These are phyloP conservation scores for Epicampocera succincta DNA, from an alignment of 2,888 invertebrate species.

Conservation along the genomic window DNA sequence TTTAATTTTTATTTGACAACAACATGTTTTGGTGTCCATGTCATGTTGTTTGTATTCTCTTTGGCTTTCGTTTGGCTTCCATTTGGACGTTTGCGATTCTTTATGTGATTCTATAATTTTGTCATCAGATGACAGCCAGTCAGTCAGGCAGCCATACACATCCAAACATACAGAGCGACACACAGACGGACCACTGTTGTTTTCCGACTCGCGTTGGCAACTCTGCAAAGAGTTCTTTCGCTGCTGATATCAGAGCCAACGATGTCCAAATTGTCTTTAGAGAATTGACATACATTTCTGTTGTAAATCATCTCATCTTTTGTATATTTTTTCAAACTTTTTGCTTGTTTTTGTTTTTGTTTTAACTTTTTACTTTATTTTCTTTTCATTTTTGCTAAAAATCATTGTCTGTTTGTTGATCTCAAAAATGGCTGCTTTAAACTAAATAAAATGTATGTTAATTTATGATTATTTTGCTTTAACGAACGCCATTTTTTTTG, in stretches of 20 bases:
- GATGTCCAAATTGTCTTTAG: constrained; percentile 66
- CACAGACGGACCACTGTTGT: constrained; percentile 2
- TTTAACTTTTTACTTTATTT: constrained; percentile 7
- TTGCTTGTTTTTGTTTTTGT: neutral
- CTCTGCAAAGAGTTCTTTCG: constrained; percentile 10
- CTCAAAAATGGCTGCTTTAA: constrained; percentile 59
- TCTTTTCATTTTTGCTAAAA: constrained; percentile 43
- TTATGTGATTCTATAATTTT: constrained; percentile 46
- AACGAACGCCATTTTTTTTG: constrained; percentile 39
- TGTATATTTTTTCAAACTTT: constrained; percentile 28
- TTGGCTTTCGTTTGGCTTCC: constrained; percentile 35
- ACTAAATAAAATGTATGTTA: constrained; percentile 56
- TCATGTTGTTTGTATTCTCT: constrained; percentile 60
- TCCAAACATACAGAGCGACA: too few species aligned
- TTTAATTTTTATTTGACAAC: constrained; percentile 68
- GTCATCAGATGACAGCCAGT: constrained; percentile 48
- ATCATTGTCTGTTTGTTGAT: constrained; percentile 43
- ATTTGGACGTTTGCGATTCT: constrained; percentile 31
- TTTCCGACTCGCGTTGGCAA: constrained; percentile 16
- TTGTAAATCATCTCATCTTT: constrained; percentile 66
- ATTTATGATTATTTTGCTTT: constrained; percentile 59
- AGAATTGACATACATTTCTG: constrained; percentile 69
- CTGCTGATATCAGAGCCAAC: constrained; percentile 49
- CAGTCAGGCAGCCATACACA: too few species aligned
- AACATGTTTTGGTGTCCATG: constrained; percentile 70